phyloP scores from a whole-genome alignment of 2,888 invertebrate species.

The Penaeus monodon region DNA sequence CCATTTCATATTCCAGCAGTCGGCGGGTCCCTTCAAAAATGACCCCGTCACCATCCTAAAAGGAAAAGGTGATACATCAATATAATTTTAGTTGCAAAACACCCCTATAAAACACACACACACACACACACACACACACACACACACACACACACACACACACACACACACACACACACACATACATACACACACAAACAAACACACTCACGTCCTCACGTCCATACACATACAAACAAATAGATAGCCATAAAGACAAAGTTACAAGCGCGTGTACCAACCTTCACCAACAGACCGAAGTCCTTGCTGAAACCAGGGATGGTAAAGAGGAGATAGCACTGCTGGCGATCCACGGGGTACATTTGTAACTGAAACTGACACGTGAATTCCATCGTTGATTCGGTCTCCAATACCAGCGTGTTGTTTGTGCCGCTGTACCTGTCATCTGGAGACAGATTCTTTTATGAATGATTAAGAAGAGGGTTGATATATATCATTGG shows the following conservation, averaged over 20 bases:
- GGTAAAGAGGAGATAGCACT: slow-evolving; percentile 20
- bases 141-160: no score
- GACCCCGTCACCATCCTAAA: neutral
- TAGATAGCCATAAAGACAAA: no score
- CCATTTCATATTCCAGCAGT: slow-evolving; percentile 34
- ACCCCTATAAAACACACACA: no score
- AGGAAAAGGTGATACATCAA: no score
- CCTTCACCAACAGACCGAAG: slow-evolving; percentile 6
- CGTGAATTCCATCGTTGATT: slow-evolving; percentile 40
- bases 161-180: no score
- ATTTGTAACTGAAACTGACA: slow-evolving; percentile 40
- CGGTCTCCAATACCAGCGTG: slow-evolving; percentile 15
- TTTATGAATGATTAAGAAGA: no score
- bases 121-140: no score
- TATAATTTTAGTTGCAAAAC: no score
- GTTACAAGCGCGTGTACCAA: neutral
- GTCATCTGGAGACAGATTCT: neutral
- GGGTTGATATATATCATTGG: no score
- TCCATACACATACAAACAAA: no score
- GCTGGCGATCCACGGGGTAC: slow-evolving; percentile 50
- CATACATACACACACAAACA: no score
- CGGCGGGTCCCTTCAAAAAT: slow-evolving; percentile 12
- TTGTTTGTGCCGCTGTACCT: slow-evolving; percentile 35
- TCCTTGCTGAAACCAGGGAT: slow-evolving; percentile 11
- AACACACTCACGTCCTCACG: no score